Base-by-base conservation (phyloP, 2,797 vertebrate genomes). In the Telmatherina bonti region DNA sequence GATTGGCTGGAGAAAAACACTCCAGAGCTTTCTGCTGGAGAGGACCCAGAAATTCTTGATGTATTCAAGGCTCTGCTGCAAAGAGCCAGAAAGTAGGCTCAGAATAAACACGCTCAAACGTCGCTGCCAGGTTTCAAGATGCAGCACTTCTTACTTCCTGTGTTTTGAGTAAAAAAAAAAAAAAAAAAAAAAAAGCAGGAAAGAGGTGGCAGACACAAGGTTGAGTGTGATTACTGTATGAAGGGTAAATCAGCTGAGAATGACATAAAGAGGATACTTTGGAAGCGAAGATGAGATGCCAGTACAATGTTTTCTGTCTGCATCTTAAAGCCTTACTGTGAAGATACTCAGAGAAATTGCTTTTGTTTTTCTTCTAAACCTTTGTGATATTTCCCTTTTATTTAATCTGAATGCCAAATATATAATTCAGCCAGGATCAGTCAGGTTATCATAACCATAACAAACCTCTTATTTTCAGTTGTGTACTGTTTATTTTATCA, bases 1-100 rank as follows among this genome's bases (percentile, higher is more conserved):
- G 92, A 96, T 91, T 97, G 95, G 96, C 88, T 96, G 47, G 93
- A 94, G 90, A 95, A 95, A 86, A 96, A 94, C 62, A 94, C 93
- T 67, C 95, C 94, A 0, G 92, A 95, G 74, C 90, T 90, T 38
- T 89, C 94, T 74, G 91, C 93, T 4, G 93, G 93, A 84, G 95
- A 95, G 77, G 94, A 95, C 53, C 95, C 94, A 7, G 91, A 92
- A 71, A 89, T 94, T 62, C 85, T 93, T 15, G 93, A 94, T 43
- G 94, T 95, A 54, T 96, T 95, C 74, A 93, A 91, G 86, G 91
- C 89, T 29, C 85, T 96, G 81, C 82, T 95, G 71, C 90, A 94
- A 58, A 93, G 90, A 90, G 93, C 93, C 81, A 92, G 83, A 41
- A 94, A 93, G 74, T 95, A 84, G 83, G 78, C 59, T 84, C 54